A percentile compares a stretch with the other conserved stretches of the same genome.
These are phyloP conservation scores for Synergus umbraculus DNA, from an alignment of 2,888 invertebrate genomes.

Conservation along the genomic window DNA sequence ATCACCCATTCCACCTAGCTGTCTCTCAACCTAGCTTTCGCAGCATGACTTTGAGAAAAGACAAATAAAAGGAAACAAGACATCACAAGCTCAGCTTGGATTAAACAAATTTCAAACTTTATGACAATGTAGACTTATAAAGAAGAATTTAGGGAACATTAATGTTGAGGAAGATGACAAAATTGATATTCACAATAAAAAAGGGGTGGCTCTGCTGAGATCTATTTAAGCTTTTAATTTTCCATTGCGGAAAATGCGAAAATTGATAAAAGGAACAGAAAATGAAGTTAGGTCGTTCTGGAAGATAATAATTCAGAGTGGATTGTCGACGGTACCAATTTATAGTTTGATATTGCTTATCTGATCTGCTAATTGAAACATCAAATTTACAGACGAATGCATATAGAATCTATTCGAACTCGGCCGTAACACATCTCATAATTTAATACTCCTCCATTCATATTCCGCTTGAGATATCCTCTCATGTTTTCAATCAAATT, in stretches of 20 bases:
- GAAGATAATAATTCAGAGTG: not conserved
- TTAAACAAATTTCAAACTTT: slow-evolving; percentile 40
- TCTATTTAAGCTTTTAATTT: not conserved
- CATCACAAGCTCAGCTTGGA: slow-evolving; percentile 25
- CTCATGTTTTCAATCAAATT: slow-evolving; percentile 32
- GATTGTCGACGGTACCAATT: slow-evolving; percentile 22
- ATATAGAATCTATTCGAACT: slow-evolving; percentile 27
- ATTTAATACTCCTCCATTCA: slow-evolving; percentile 39
- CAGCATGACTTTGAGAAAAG: slow-evolving; percentile 38
- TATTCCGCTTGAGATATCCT: slow-evolving; percentile 30
- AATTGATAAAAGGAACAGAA: not conserved
- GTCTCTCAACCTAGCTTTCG: slow-evolving; percentile 5
- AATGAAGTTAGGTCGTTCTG: not conserved
- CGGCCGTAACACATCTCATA: slow-evolving; percentile 26
- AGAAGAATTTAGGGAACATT: not conserved
- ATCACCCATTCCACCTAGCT: not conserved
- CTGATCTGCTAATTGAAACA: slow-evolving; percentile 41
- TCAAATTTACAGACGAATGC: slow-evolving; percentile 35
- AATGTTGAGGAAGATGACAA: not conserved
- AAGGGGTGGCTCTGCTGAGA: not conserved
- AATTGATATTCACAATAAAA: not conserved
- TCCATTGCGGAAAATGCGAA: too few relatives aligned
- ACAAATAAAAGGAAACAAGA: slow-evolving; percentile 36
- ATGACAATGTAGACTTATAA: slow-evolving; percentile 20
- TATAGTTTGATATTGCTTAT: slow-evolving; percentile 35